Evolutionary conservation across 1,140 invertebrate species (phyloP).

Genomic region (Neodiprion pinetum): DNA sequence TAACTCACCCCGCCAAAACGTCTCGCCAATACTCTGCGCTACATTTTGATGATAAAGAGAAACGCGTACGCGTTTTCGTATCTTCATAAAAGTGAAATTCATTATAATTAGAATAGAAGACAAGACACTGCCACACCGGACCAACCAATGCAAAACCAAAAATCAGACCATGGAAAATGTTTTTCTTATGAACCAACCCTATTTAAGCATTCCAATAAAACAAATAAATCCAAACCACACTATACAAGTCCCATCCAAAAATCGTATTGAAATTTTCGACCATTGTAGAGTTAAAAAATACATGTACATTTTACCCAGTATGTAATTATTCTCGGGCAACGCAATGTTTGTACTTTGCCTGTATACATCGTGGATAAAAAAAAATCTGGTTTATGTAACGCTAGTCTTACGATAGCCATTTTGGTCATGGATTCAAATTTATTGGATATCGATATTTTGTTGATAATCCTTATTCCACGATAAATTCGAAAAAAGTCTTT

Average conservation of each 20-base stretch:
- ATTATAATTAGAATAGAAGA: slow-evolving; percentile 23
- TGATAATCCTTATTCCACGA: too few species aligned
- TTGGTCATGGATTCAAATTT: slow-evolving; percentile 51
- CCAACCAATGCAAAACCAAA: slow-evolving; percentile 36
- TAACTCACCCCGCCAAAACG: neutral
- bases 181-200: neutral
- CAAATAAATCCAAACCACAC: neutral
- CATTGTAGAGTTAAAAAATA: neutral
- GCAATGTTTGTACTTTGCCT: slow-evolving; percentile 51
- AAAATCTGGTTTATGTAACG: slow-evolving; percentile 55
- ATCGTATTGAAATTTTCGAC: neutral
- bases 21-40: slow-evolving; percentile 3
- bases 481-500: too few species aligned
- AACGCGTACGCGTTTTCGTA: neutral
- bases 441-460: neutral
- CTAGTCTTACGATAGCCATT: slow-evolving; percentile 55
- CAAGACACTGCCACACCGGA: slow-evolving; percentile 58
- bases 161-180: slow-evolving; percentile 22
- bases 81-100: neutral
- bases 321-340: slow-evolving; percentile 49
- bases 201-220: neutral
- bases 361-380: slow-evolving; percentile 34
- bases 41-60: neutral
- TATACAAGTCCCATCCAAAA: neutral
- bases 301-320: slow-evolving; percentile 9